Evolutionary conservation across 2,113 vertebrate species (phyloP).

Genomic region (Ceyx margarethae): DNA sequence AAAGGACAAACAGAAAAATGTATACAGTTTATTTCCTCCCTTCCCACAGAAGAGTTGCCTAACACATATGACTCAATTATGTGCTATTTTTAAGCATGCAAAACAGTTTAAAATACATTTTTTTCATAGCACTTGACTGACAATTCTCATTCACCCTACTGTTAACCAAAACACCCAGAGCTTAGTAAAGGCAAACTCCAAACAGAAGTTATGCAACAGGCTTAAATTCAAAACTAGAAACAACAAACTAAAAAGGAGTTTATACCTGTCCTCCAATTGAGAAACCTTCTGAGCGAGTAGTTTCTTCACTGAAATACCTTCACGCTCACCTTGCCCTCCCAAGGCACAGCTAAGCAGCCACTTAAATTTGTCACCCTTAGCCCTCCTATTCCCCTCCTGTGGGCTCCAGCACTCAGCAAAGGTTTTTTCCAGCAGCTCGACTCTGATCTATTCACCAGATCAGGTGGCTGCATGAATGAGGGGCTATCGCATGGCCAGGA

Average conservation of each 20-base stretch:
- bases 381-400: background rate
- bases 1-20: background rate
- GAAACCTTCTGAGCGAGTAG: background rate
- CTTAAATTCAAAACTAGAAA: background rate
- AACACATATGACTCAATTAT: background rate
- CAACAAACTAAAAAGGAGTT: background rate
- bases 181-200: background rate
- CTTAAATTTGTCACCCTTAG: background rate
- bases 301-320: background rate
- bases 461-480: slow-evolving; percentile 38
- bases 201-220: background rate
- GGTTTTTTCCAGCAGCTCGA: background rate
- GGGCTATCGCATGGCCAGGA: background rate
- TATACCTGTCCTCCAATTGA: background rate
- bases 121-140: background rate
- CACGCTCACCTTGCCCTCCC: background rate
- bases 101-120: background rate
- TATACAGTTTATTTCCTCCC: background rate
- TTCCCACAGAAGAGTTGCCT: background rate
- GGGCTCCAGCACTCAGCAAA: accelerated
- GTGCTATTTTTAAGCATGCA: background rate
- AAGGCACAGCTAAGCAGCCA: background rate
- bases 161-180: background rate
- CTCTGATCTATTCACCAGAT: background rate
- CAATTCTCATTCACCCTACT: background rate